Evolutionary conservation across 1,140 invertebrate species (phyloP).

Genomic region (Phocides pigmalion): DNA sequence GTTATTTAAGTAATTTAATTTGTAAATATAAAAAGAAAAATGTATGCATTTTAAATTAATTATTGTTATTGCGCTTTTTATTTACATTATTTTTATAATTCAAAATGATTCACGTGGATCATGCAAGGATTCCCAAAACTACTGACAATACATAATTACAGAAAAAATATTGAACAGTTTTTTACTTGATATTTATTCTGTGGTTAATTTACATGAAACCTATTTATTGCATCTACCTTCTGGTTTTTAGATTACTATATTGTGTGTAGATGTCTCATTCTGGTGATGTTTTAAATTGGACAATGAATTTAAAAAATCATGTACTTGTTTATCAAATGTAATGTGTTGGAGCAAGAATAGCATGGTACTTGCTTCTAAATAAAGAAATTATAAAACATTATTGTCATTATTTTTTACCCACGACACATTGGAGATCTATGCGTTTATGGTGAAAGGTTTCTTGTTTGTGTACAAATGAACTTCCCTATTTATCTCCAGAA

Average conservation of each 20-base stretch:
- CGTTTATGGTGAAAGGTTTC: no score
- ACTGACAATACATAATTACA: not conserved
- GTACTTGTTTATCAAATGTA: not conserved
- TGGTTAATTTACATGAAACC: not conserved
- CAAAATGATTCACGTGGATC: no score
- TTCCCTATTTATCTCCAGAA: no score
- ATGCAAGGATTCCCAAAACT: not conserved
- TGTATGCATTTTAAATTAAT: no score
- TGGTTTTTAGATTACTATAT: no score
- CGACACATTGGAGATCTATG: no score
- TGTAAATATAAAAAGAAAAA: no score
- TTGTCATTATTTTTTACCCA: no score
- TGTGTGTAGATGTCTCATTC: not conserved
- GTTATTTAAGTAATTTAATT: no score
- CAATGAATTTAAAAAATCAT: conserved; percentile 24
- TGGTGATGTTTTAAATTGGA: conserved; percentile 21
- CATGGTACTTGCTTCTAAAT: conserved; percentile 15
- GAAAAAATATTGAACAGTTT: not conserved
- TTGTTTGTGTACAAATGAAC: no score
- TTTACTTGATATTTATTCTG: conserved; percentile 1
- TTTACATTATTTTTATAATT: no score
- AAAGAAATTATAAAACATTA: conserved; percentile 20
- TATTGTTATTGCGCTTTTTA: no score
- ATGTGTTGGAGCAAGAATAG: conserved; percentile 10
- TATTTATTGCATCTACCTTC: not conserved